Evolutionary conservation across 2,888 invertebrate genomes (phyloP).

Genomic region (Parelbella ahira): DNA sequence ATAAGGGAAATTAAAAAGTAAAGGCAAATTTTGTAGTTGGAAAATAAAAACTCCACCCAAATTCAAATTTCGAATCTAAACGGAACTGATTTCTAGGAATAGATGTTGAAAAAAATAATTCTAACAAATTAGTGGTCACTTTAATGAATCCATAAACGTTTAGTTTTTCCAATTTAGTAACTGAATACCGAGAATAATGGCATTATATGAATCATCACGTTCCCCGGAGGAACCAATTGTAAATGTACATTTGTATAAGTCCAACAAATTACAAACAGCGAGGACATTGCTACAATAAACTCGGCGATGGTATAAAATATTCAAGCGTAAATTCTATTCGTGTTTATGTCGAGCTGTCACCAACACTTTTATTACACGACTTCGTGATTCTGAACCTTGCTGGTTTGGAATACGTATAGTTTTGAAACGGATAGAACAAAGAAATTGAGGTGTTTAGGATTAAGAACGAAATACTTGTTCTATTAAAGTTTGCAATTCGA

Average conservation of each 20-base stretch:
- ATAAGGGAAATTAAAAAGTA: no score
- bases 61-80: no score
- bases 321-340: slow-evolving; percentile 21
- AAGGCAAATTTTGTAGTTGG: no score
- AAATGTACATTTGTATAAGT: slow-evolving; percentile 8
- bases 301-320: slow-evolving; percentile 20
- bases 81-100: no score
- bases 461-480: slow-evolving; percentile 23
- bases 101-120: no score
- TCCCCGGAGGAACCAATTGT: no score
- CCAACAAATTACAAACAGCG: slow-evolving; percentile 19
- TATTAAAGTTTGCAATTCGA: slow-evolving; percentile 25
- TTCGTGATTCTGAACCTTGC: slow-evolving; percentile 11
- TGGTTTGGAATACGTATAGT: slow-evolving; percentile 2
- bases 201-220: no score
- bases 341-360: slow-evolving; percentile 22
- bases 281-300: slow-evolving; percentile 22
- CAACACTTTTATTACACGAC: slow-evolving; percentile 11
- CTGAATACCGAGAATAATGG: no score
- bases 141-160: no score
- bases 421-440: slow-evolving; percentile 2
- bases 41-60: no score
- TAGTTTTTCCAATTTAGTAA: no score
- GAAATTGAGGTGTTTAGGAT: slow-evolving; percentile 25
- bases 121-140: no score